These are phyloP conservation scores for Saguinus imperator DNA, from an alignment of 2,113 vertebrate species.

Conservation along the genomic window DNA sequence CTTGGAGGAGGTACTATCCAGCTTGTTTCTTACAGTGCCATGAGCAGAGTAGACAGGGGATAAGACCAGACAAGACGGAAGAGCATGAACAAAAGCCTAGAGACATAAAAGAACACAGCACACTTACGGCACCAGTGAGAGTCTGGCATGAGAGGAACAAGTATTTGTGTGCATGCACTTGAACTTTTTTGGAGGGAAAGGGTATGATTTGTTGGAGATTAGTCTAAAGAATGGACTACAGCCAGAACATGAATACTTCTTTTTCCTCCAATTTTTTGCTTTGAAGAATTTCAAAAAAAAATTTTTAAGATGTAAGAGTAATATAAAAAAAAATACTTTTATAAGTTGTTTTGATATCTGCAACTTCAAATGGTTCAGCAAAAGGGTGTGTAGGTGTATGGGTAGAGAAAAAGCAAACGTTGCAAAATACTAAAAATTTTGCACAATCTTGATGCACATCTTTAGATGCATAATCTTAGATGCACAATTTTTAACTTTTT, in stretches of 20 bases:
- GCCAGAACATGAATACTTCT: background rate
- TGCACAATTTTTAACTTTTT: background rate
- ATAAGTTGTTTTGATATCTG: constrained; percentile 12
- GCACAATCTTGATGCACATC: background rate
- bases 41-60: background rate
- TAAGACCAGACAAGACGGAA: background rate
- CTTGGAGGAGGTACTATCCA: background rate
- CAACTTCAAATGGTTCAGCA: constrained; percentile 22
- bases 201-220: background rate
- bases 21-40: background rate
- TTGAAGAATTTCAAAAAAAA: background rate
- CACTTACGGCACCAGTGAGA: background rate
- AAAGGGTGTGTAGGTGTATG: background rate
- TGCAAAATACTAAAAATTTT: background rate
- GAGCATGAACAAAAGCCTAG: background rate
- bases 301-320: background rate
- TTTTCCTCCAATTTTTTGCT: background rate
- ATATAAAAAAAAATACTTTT: background rate
- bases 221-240: background rate
- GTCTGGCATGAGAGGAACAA: background rate
- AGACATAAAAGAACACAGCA: background rate
- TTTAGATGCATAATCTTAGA: background rate
- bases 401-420: background rate
- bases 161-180: background rate
- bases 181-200: background rate